phyloP scores from a whole-genome alignment of 2,888 invertebrate genomes.

The Cryptophagus acutangulus region DNA sequence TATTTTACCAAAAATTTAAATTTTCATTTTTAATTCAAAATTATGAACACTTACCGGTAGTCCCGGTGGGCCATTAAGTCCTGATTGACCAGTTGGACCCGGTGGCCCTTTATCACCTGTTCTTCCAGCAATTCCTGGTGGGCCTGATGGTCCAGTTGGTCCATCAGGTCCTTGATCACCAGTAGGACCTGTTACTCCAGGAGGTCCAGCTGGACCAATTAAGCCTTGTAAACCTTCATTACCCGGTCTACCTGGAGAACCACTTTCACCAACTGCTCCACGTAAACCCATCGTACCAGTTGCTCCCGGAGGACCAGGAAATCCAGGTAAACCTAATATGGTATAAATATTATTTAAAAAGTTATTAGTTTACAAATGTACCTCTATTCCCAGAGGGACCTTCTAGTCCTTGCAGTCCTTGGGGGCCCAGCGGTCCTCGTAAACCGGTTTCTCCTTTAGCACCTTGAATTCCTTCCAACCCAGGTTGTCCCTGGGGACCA shows the following conservation, averaged over 20 bases:
- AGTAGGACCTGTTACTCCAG: slow-evolving; percentile 60
- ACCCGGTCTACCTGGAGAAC: slow-evolving; percentile 67
- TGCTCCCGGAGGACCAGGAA: slow-evolving; percentile 60
- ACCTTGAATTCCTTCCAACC: slow-evolving; percentile 67
- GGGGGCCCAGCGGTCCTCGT: slow-evolving; percentile 66
- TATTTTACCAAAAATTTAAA: too few relatives aligned
- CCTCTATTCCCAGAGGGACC: slow-evolving; percentile 66
- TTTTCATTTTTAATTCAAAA: slow-evolving; percentile 4
- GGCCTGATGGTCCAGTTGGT: slow-evolving; percentile 64
- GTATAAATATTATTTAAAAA: slow-evolving; percentile 4
- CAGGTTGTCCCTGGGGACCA: slow-evolving; percentile 66
- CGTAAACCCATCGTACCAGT: slow-evolving; percentile 62
- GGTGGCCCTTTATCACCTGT: slow-evolving; percentile 73
- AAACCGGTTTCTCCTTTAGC: slow-evolving; percentile 70
- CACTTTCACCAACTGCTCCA: slow-evolving; percentile 67
- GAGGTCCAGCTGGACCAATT: slow-evolving; percentile 60
- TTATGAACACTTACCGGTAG: slow-evolving; percentile 53
- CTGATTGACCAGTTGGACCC: slow-evolving; percentile 61
- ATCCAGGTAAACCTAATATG: slow-evolving; percentile 53
- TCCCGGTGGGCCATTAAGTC: slow-evolving; percentile 64
- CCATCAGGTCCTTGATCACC: slow-evolving; percentile 60
- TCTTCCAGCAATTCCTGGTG: slow-evolving; percentile 66
- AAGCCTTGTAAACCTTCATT: slow-evolving; percentile 68
- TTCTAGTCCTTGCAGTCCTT: slow-evolving; percentile 64
- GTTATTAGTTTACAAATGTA: slow-evolving; percentile 4